phyloP scores from a whole-genome alignment of 2,888 invertebrate species.

The Rhamnusium bicolor region DNA sequence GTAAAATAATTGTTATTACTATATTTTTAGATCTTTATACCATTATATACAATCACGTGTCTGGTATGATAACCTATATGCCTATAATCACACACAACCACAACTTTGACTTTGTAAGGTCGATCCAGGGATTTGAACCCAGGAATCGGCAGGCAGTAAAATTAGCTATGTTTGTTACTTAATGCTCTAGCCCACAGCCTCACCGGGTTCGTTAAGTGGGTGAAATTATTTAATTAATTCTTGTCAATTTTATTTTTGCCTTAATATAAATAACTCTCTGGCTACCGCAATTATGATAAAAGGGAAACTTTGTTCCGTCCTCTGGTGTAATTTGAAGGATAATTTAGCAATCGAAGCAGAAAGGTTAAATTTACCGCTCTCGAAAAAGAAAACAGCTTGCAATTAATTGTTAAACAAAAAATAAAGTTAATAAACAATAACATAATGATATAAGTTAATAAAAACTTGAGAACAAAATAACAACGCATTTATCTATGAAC shows the following conservation, averaged over 20 bases:
- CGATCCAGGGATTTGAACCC: too few species aligned
- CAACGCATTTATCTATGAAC: background rate
- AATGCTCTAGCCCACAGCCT: background rate
- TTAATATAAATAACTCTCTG: background rate
- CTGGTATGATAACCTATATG: too few species aligned
- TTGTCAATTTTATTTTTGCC: background rate
- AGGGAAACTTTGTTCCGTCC: background rate
- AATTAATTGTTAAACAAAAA: background rate
- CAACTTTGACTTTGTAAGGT: too few species aligned
- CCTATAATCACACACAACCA: too few species aligned
- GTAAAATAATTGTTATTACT: too few species aligned
- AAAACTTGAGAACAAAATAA: background rate
- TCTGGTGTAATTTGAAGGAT: background rate
- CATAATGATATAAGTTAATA: background rate
- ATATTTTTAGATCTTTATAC: too few species aligned
- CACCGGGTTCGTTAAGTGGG: too few species aligned
- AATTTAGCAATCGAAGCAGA: background rate
- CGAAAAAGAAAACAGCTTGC: background rate
- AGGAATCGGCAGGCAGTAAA: too few species aligned
- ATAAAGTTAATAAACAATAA: background rate
- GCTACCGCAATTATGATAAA: background rate
- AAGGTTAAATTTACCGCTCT: background rate
- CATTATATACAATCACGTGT: too few species aligned
- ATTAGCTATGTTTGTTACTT: too few species aligned
- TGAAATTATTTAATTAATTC: background rate